A percentile compares a stretch with the other conserved stretches of the same genome.
phyloP scores from a whole-genome alignment of 2,888 invertebrate genomes.

The Ischnura elegans region DNA sequence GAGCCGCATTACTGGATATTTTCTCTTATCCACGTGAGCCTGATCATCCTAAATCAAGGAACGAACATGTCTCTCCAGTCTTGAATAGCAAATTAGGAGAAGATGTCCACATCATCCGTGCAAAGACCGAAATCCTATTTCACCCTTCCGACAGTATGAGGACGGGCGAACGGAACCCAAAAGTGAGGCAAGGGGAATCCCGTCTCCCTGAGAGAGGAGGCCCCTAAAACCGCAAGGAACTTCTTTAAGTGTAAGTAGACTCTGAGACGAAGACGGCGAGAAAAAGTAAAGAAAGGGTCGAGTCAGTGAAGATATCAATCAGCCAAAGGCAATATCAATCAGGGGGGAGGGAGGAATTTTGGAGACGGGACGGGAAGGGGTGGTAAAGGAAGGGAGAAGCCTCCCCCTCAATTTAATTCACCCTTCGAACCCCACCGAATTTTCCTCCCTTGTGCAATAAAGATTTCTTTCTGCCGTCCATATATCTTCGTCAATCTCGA shows the following conservation, averaged over 20 bases:
- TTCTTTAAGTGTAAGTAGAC: neutral
- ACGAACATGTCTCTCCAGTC: neutral
- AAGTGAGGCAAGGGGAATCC: too few relatives aligned
- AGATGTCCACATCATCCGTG: neutral
- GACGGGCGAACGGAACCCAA: too few relatives aligned
- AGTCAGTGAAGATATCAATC: conserved; percentile 42
- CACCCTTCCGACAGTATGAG: too few relatives aligned
- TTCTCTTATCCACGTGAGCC: too few relatives aligned
- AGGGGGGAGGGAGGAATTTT: neutral
- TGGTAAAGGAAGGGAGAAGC: neutral
- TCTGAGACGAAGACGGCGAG: neutral
- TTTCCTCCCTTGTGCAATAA: neutral
- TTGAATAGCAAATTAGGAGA: neutral
- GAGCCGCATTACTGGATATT: too few relatives aligned
- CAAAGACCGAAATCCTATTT: neutral
- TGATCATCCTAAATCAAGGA: too few relatives aligned
- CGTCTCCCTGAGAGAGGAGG: neutral
- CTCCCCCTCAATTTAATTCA: neutral
- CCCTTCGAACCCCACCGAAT: neutral
- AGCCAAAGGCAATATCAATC: conserved; percentile 41
- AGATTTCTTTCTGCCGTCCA: neutral
- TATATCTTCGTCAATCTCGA: conserved; percentile 26
- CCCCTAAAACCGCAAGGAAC: neutral
- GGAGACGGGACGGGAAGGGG: neutral
- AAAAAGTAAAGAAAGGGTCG: neutral